Evolutionary conservation across 1,140 invertebrate genomes (phyloP).

Genomic region (Platorchestia sp.): DNA sequence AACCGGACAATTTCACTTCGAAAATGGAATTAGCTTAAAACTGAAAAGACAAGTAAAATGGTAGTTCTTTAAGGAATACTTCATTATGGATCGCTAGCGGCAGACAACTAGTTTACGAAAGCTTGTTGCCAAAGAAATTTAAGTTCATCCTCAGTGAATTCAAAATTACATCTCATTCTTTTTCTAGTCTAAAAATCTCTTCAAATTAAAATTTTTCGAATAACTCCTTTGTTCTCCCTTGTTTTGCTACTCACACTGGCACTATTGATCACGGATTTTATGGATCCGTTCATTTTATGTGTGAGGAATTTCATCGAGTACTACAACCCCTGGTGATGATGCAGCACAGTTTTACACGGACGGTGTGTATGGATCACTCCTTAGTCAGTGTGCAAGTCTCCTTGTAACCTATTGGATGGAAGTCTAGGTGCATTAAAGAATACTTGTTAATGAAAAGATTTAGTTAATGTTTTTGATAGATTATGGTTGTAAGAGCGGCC

Average conservation of each 20-base stretch:
- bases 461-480: not conserved
- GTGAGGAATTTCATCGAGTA: not conserved
- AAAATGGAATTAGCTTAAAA: not conserved
- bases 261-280: not conserved
- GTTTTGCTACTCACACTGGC: not conserved
- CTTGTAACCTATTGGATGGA: not conserved
- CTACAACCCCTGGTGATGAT: not conserved
- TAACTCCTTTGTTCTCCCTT: not conserved
- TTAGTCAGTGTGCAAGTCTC: not conserved
- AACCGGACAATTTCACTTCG: not conserved
- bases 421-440: no score
- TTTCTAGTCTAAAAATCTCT: not conserved
- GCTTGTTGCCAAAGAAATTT: not conserved
- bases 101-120: not conserved
- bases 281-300: not conserved
- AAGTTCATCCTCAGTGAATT: not conserved
- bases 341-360: not conserved
- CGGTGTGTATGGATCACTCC: not conserved
- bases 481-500: not conserved
- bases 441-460: not conserved
- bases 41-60: not conserved
- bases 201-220: not conserved
- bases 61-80: not conserved
- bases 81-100: not conserved
- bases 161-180: not conserved